phyloP scores from a whole-genome alignment of 1,140 invertebrate species.

The Drosophila melanogaster region DNA sequence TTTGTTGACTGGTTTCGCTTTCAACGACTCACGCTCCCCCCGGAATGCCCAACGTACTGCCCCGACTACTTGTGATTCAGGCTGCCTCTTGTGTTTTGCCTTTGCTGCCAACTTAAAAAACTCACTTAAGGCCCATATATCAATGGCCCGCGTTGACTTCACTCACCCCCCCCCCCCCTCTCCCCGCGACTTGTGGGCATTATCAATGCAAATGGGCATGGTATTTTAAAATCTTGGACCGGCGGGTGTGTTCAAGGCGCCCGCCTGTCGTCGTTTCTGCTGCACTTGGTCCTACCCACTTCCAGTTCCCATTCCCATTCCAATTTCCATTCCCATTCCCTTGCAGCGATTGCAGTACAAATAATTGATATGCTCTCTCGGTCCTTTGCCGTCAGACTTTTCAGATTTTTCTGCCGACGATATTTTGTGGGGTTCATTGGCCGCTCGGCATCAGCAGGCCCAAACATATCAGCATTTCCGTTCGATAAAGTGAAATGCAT shows the following conservation, averaged over 20 bases:
- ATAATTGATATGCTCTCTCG: conserved; percentile 71
- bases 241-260: conserved; percentile 1
- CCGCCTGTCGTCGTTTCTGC: conserved; percentile 16
- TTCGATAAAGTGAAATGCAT: conserved; percentile 55
- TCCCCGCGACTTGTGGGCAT: conserved; percentile 31
- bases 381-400: conserved; percentile 7
- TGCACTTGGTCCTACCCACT: conserved; percentile 9
- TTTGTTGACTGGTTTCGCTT: conserved; percentile 65
- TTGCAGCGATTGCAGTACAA: conserved; percentile 49
- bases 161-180: too few species aligned
- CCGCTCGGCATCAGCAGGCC: conserved; percentile 1
- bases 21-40: conserved; percentile 44
- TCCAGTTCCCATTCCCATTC: neutral
- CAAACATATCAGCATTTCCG: conserved; percentile 56
- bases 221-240: conserved; percentile 14
- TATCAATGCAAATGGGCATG: conserved; percentile 66
- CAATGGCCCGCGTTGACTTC: conserved; percentile 42
- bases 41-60: neutral
- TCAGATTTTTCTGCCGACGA: conserved; percentile 26
- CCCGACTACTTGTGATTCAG: conserved; percentile 66
- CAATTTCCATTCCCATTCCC: neutral
- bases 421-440: conserved; percentile 21
- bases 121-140: conserved; percentile 51
- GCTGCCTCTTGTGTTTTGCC: conserved; percentile 33
- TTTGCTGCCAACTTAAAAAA: conserved; percentile 48